A percentile compares a stretch with the other conserved stretches of the same genome.
These are phyloP conservation scores for Caerostris darwini DNA, from an alignment of 1,140 invertebrate species.

Conservation along the genomic window DNA sequence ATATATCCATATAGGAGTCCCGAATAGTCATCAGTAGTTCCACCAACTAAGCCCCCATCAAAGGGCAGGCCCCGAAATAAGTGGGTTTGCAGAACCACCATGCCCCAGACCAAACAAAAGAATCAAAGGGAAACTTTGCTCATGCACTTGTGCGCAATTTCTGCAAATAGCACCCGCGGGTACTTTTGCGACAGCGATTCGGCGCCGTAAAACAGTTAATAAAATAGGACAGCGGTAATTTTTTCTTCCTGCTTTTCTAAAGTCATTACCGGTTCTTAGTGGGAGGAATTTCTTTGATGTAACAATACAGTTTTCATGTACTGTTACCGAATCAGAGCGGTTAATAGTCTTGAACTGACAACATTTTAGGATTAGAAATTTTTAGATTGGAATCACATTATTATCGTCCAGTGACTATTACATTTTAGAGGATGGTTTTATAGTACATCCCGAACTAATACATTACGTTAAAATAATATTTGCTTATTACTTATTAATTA, in stretches of 20 bases:
- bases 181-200: conserved; percentile 3
- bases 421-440: too few relatives aligned
- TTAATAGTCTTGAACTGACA: background rate
- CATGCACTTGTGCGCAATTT: conserved; percentile 3
- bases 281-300: background rate
- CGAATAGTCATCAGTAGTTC: background rate
- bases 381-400: too few relatives aligned
- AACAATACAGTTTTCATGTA: background rate
- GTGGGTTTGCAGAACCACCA: background rate
- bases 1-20: background rate
- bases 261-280: background rate
- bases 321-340: background rate
- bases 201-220: conserved; percentile 17
- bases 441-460: too few relatives aligned
- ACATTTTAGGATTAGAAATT: too few relatives aligned
- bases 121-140: background rate
- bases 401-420: too few relatives aligned
- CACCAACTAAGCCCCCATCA: background rate
- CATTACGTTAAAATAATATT: too few relatives aligned
- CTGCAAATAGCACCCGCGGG: conserved; percentile 1
- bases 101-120: background rate
- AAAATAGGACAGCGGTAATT: background rate
- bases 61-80: background rate
- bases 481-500: too few relatives aligned
- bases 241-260: conserved; percentile 3